These are phyloP conservation scores for Naja naja DNA, from an alignment of 2,113 vertebrate genomes.

Conservation along the genomic window DNA sequence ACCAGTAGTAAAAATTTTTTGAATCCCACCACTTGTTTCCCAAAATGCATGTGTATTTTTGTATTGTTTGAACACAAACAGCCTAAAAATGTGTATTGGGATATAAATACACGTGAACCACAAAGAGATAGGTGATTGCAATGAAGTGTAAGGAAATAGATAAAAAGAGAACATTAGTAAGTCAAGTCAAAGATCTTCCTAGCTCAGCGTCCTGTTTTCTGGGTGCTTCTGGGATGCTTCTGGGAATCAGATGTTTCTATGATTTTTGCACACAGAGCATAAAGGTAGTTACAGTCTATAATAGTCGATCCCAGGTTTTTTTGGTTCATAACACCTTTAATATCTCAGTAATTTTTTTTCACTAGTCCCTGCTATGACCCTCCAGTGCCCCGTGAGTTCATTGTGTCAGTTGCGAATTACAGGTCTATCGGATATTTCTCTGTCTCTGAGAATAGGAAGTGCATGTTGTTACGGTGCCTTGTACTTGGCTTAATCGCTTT, in stretches of 20 bases:
- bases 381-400: not conserved
- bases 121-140: not conserved
- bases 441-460: not conserved
- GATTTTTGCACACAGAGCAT: not conserved
- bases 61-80: not conserved
- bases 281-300: not conserved
- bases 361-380: not conserved
- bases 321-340: not conserved
- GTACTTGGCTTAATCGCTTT: too few relatives aligned
- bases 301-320: not conserved
- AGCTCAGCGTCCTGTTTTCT: not conserved
- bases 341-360: not conserved
- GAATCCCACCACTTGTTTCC: not conserved
- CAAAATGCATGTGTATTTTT: slow-evolving; percentile 25
- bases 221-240: not conserved
- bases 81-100: not conserved
- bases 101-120: not conserved
- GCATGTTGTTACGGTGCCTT: not conserved
- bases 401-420: not conserved
- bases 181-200: not conserved
- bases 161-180: not conserved
- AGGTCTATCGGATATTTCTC: not conserved
- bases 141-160: not conserved
- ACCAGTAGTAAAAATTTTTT: too few relatives aligned
- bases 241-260: not conserved